Conservation (phyloP, 2,113 vertebrate species). For the Aptenodytes forsteri region DNA sequence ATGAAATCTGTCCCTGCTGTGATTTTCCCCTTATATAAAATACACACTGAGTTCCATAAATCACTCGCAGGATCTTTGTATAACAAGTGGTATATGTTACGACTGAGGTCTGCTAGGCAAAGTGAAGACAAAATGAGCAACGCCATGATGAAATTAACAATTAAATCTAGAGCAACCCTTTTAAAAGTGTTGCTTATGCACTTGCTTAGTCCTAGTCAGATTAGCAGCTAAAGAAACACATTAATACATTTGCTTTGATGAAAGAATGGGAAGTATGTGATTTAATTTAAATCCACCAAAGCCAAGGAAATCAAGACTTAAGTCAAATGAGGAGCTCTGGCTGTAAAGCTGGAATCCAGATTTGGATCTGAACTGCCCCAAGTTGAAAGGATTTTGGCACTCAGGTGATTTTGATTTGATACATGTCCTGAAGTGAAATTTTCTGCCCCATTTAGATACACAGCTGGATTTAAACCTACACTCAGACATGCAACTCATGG, state of each 20-base stretch:
- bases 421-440: neutral
- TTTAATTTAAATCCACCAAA: neutral
- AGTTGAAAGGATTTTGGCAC: neutral
- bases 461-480: neutral
- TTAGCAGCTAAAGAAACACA: neutral
- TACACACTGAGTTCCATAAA: neutral
- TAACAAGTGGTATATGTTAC: neutral
- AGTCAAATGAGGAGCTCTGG: neutral
- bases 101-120: neutral
- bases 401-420: neutral
- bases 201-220: neutral
- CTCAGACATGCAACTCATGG: neutral
- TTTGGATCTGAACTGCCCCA: neutral
- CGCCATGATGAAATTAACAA: neutral
- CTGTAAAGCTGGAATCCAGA: neutral
- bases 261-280: neutral
- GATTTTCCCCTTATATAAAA: slow-evolving; percentile 42
- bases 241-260: neutral
- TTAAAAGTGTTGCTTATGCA: neutral
- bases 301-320: neutral
- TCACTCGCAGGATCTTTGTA: neutral
- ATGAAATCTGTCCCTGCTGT: slow-evolving; percentile 36
- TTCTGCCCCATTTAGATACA: neutral
- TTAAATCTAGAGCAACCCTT: neutral
- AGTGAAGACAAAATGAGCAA: neutral